These are phyloP conservation scores for Heliothis peltigera DNA, from an alignment of 2,888 invertebrate genomes.

Conservation along the genomic window DNA sequence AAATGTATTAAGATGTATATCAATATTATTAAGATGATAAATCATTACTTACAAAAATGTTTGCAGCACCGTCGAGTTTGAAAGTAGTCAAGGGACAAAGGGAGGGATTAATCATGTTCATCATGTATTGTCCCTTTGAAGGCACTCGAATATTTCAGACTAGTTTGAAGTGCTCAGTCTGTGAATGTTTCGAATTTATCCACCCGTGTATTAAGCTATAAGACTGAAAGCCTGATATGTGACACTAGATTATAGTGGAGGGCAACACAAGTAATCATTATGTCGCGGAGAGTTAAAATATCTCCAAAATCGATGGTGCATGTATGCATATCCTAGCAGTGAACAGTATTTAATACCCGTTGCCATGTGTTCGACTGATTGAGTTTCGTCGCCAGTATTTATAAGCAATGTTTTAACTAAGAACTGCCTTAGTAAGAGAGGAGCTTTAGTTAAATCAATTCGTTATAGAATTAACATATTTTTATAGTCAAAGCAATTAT, in stretches of 20 bases:
- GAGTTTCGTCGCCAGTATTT: constrained; percentile 50
- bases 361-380: constrained; percentile 52
- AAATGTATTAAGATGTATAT: constrained; percentile 27
- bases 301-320: constrained; percentile 8
- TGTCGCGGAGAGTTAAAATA: background rate
- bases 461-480: constrained; percentile 60
- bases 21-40: background rate
- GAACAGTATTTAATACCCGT: constrained; percentile 14
- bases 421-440: constrained; percentile 46
- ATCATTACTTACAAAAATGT: constrained; percentile 4
- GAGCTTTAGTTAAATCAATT: constrained; percentile 55
- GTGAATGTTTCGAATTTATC: background rate
- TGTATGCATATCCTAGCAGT: constrained; percentile 3
- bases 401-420: constrained; percentile 52
- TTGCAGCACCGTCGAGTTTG: constrained; percentile 14
- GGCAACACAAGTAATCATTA: background rate
- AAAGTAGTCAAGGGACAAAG: background rate
- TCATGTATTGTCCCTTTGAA: too few species aligned
- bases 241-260: background rate
- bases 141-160: background rate
- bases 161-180: background rate
- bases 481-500: constrained; percentile 53
- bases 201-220: too few species aligned
- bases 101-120: background rate
- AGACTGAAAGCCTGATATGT: background rate